phyloP scores from a whole-genome alignment of 2,797 vertebrate genomes.

The Danio kyathit region DNA sequence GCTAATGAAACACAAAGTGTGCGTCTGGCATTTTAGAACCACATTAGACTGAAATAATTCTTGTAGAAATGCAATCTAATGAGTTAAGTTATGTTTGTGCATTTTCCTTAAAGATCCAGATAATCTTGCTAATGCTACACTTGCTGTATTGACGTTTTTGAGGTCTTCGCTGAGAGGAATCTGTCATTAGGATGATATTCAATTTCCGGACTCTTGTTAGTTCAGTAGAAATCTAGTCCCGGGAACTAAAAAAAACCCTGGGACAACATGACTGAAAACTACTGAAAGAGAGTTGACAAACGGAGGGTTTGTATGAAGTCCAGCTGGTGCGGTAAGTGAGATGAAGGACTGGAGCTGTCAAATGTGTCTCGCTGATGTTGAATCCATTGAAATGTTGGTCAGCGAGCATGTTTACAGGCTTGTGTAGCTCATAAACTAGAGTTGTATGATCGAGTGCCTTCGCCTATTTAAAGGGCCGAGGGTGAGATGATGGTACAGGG shows the following conservation, averaged over 20 bases:
- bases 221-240: conserved; percentile 16
- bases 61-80: not conserved
- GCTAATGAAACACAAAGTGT: conserved; percentile 6
- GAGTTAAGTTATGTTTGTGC: conserved; percentile 32
- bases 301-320: conserved; percentile 31
- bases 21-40: conserved; percentile 26
- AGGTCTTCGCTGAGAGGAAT: conserved; percentile 13
- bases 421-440: not conserved
- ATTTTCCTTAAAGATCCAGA: not conserved
- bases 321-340: conserved; percentile 55
- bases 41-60: conserved; percentile 19
- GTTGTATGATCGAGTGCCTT: not conserved
- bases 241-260: not conserved
- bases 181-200: not conserved
- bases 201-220: not conserved
- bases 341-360: conserved; percentile 15
- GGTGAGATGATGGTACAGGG: not conserved
- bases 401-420: conserved; percentile 1
- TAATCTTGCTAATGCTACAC: conserved; percentile 24
- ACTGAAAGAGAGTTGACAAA: conserved; percentile 19
- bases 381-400: conserved; percentile 12
- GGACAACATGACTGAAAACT: conserved; percentile 31
- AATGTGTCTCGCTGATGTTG: conserved; percentile 3
- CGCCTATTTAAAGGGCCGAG: not conserved
- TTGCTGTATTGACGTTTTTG: conserved; percentile 43